Evolutionary conservation across 2,888 invertebrate genomes (phyloP), one percentile per base, ranked within the genome.

Genomic region (Nymphalis c-album): DNA sequence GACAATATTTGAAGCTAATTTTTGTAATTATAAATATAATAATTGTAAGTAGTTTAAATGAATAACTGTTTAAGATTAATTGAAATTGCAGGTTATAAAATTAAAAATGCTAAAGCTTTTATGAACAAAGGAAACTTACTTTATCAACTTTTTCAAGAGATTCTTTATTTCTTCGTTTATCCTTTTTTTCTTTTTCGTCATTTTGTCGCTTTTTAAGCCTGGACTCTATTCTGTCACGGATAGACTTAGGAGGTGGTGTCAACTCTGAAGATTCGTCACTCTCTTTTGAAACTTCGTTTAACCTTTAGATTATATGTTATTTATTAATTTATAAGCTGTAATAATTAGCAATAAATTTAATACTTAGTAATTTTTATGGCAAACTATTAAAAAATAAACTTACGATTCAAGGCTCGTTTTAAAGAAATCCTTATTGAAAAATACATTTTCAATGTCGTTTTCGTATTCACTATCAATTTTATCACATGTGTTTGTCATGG

Each of bases 391-490:
- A 57, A 58, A 53, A n/a, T 51, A 47, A 71, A 90, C 91, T 87
- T 80, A 91, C 91, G 90, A 90, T 80, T 90, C 91, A 20, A 85
- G 71, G 69, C 89, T 90, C 10, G 78, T 75, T 68, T 74, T 80
- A 16, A 79, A 76, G 60, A 80, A 78, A 26, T 81, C 75, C 4
- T 81, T 78, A n/a, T 74, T 77, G 47, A 85, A 83, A 70, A 85
- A 80, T 13, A 70, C 74, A 61, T 77, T 77, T 63, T 76, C 76
- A 61, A 70, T 68, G 22, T 67, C 71, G 31, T 73, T 71, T 18
- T 72, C 75, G 59, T 65, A 76, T 64, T 80, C 82, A 65, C 75
- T 74, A 55, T 80, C 80, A 63, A 77, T 72, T 71, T 72, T 76
- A 47, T 80, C 79, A 63, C 75, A 75, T 22, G 76, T 69, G 17